Evolutionary conservation across 2,113 vertebrate genomes (phyloP).

Genomic region (Nothocercus julius): DNA sequence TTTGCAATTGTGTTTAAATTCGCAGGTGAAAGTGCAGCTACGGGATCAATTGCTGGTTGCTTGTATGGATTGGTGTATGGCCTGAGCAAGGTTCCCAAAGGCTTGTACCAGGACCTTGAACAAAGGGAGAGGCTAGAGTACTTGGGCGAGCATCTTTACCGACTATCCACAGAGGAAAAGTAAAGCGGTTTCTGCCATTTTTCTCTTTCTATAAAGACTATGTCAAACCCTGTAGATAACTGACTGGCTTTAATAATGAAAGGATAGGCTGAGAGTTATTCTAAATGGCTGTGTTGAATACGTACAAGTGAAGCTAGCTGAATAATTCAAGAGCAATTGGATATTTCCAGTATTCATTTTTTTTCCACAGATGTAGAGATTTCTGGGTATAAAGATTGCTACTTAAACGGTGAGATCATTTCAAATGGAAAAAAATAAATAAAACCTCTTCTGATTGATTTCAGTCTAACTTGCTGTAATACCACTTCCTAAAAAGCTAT

Average conservation of each 20-base stretch:
- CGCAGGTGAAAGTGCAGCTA: slow-evolving; percentile 90
- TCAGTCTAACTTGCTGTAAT: slow-evolving; percentile 23
- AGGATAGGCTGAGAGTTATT: neutral
- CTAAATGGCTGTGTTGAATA: neutral
- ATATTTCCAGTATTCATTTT: neutral
- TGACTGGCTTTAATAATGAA: neutral
- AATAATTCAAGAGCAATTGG: neutral
- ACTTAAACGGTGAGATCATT: neutral
- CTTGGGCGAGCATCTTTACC: slow-evolving; percentile 86
- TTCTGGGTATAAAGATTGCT: neutral
- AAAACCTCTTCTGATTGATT: neutral
- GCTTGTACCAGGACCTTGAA: slow-evolving; percentile 88
- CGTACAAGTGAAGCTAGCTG: neutral
- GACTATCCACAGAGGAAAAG: slow-evolving; percentile 87
- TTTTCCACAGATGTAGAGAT: neutral
- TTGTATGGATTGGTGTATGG: slow-evolving; percentile 91
- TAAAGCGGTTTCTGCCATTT: slow-evolving; percentile 76
- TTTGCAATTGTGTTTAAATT: slow-evolving; percentile 20
- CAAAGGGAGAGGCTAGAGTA: slow-evolving; percentile 83
- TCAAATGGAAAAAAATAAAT: slow-evolving; percentile 30
- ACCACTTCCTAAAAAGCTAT: neutral
- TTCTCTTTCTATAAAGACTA: slow-evolving; percentile 56
- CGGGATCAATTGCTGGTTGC: slow-evolving; percentile 90
- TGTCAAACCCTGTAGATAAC: slow-evolving; percentile 31
- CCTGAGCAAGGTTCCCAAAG: slow-evolving; percentile 80